Evolutionary conservation across 2,888 invertebrate genomes (phyloP).

Genomic region (Sclerodermus sp.): DNA sequence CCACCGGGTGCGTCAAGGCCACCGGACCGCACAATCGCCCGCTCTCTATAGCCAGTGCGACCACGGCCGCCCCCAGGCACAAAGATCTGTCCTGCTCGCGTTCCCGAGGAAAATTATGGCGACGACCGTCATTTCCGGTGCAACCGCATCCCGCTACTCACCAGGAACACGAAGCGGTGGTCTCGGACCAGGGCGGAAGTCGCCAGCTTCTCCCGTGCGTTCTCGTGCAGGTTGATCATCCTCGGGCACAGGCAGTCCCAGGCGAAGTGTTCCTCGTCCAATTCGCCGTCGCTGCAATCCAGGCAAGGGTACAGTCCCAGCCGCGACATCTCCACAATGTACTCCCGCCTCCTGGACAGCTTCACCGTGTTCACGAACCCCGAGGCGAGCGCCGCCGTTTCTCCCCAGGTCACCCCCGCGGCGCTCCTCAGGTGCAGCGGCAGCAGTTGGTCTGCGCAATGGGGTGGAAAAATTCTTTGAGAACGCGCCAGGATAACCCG

Average conservation of each 20-base stretch:
- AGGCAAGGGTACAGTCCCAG: conserved; percentile 59
- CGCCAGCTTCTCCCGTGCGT: conserved; percentile 61
- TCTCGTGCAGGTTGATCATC: conserved; percentile 64
- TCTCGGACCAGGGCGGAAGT: conserved; percentile 62
- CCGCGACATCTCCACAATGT: conserved; percentile 58
- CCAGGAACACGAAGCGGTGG: conserved; percentile 65
- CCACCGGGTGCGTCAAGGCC: conserved; percentile 77
- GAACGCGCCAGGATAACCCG: too few species aligned
- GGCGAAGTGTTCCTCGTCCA: conserved; percentile 56
- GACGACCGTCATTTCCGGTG: too few species aligned
- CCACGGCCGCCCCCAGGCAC: conserved; percentile 77
- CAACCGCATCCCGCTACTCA: conserved; percentile 32
- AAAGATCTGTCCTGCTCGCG: conserved; percentile 73
- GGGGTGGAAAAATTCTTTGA: too few species aligned
- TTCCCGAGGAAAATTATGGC: too few species aligned
- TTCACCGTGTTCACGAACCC: conserved; percentile 82
- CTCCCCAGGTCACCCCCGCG: conserved; percentile 66
- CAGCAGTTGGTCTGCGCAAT: conserved; percentile 71
- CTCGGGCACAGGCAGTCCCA: conserved; percentile 67
- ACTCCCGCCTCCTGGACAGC: conserved; percentile 61
- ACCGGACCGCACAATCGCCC: conserved; percentile 72
- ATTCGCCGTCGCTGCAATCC: conserved; percentile 37
- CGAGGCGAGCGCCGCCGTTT: conserved; percentile 63
- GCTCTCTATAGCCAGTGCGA: conserved; percentile 69
- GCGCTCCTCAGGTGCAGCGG: conserved; percentile 71